Percentiles rank a stretch among this genome's conserved stretches.
Evolutionary conservation across 2,113 vertebrate genomes (phyloP).

Genomic region (Rhombomys opimus): DNA sequence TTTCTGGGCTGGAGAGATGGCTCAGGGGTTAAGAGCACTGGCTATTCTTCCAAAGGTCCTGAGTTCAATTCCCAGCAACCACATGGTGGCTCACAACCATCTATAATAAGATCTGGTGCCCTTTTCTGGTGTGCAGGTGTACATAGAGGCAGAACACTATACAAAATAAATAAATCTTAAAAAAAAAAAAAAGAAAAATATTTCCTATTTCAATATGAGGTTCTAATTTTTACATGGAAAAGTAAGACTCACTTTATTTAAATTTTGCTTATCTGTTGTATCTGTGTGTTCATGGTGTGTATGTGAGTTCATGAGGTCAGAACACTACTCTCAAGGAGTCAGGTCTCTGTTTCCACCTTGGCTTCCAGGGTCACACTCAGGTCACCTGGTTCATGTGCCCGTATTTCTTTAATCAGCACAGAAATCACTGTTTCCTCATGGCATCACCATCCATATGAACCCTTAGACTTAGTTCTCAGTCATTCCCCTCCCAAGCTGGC

Average conservation of each 20-base stretch:
- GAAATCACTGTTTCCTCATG: not conserved
- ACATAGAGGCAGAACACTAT: too few relatives aligned
- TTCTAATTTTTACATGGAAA: slow-evolving; percentile 15
- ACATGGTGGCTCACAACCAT: too few relatives aligned
- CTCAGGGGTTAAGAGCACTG: too few relatives aligned
- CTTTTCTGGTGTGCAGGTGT: too few relatives aligned
- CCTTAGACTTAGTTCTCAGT: not conserved
- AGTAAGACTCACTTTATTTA: not conserved
- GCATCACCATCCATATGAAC: not conserved
- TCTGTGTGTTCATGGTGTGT: not conserved
- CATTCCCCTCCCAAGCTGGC: not conserved
- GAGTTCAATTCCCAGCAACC: too few relatives aligned
- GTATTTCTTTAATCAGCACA: not conserved
- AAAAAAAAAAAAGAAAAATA: not conserved
- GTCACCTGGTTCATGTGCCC: not conserved
- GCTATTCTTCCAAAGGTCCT: too few relatives aligned
- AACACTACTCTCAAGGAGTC: not conserved
- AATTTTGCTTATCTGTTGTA: not conserved
- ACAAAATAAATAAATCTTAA: too few relatives aligned
- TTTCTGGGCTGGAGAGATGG: not conserved
- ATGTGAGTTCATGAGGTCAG: not conserved
- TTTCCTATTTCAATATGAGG: slow-evolving; percentile 28
- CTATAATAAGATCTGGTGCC: too few relatives aligned
- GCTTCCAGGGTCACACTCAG: not conserved
- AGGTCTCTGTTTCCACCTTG: too few relatives aligned